Percentiles rank a stretch among this genome's conserved stretches.
Evolutionary conservation across 2,797 vertebrate species (phyloP).

Genomic region (Spinibarbus caldwelli): DNA sequence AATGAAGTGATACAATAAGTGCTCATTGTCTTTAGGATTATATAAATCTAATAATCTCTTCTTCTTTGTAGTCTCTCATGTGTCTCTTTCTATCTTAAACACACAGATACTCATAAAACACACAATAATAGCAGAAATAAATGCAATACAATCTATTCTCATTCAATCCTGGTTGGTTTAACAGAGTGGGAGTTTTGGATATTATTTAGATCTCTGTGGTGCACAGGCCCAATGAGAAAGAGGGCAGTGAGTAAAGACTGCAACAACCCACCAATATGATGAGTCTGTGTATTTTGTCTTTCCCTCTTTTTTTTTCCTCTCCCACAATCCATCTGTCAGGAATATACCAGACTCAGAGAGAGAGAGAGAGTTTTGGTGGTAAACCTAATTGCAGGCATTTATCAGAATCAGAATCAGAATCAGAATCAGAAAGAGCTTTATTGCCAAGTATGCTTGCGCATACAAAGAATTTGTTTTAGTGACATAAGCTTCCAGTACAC

Average conservation of each 20-base stretch:
- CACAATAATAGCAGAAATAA: background rate
- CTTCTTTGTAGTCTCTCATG: background rate
- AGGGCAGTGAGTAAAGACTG: slow-evolving; percentile 54
- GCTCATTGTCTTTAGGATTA: background rate
- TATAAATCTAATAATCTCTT: background rate
- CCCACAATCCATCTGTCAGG: slow-evolving; percentile 12
- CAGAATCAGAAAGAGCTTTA: too few species aligned
- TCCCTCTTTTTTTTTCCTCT: slow-evolving; percentile 21
- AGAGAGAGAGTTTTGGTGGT: background rate
- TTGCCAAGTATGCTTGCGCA: too few species aligned
- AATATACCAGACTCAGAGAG: background rate
- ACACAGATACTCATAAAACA: background rate
- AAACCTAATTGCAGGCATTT: background rate
- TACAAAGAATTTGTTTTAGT: too few species aligned
- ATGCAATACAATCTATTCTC: background rate
- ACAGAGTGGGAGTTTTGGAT: slow-evolving; percentile 32
- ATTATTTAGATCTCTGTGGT: slow-evolving; percentile 28
- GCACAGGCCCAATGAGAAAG: slow-evolving; percentile 54
- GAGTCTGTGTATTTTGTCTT: slow-evolving; percentile 23
- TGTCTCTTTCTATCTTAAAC: background rate
- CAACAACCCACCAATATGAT: slow-evolving; percentile 49
- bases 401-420: too few species aligned
- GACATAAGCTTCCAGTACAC: too few species aligned
- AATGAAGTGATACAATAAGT: background rate
- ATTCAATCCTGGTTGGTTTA: slow-evolving; percentile 7